phyloP scores from a whole-genome alignment of 1,140 invertebrate genomes.

The Achroia grisella region DNA sequence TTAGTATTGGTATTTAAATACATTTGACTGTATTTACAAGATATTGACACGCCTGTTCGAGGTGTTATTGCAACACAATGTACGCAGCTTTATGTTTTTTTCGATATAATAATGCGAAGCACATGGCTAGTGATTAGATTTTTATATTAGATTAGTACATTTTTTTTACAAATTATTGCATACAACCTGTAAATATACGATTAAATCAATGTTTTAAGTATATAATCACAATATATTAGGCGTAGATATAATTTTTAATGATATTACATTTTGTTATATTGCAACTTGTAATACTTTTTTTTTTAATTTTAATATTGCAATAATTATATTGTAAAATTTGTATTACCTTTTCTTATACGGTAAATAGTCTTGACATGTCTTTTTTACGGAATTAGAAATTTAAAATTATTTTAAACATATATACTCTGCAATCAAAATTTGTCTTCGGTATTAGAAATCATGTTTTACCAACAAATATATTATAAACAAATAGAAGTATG shows the following conservation, averaged over 20 bases:
- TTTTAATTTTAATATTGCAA: background rate
- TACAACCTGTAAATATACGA: conserved; percentile 28
- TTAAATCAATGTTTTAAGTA: conserved; percentile 19
- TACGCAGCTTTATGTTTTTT: conserved; percentile 27
- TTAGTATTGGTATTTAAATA: conserved; percentile 15
- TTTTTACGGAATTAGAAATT: no score
- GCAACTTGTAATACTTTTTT: background rate
- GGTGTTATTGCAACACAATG: conserved; percentile 5
- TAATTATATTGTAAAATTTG: background rate
- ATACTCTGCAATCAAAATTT: no score
- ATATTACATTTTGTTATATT: conserved; percentile 1
- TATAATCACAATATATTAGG: conserved; percentile 26
- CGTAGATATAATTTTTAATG: background rate
- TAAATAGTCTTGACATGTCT: no score
- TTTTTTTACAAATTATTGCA: conserved; percentile 32
- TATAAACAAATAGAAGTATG: no score
- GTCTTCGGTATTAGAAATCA: no score
- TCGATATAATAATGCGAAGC: conserved; percentile 41
- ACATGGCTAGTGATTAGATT: conserved; percentile 70
- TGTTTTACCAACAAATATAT: no score
- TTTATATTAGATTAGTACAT: conserved; percentile 56
- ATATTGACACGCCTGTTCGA: no score
- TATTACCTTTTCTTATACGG: no score
- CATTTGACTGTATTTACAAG: no score
- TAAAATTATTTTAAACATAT: no score